Evolutionary conservation across 2,888 invertebrate species (phyloP).

Genomic region (Gasteruption jaculator): DNA sequence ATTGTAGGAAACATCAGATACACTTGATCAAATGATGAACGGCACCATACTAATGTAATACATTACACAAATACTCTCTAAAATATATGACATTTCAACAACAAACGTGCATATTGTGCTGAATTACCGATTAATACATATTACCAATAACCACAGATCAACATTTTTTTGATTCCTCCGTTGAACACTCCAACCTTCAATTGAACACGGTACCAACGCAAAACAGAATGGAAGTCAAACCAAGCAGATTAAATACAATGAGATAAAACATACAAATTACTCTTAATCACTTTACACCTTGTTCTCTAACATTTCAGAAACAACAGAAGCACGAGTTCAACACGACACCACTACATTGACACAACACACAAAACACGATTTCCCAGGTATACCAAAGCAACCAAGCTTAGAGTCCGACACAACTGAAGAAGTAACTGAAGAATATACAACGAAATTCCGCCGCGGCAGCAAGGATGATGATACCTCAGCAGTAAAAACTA

Average conservation of each 20-base stretch:
- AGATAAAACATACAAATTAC: slow-evolving; percentile 27
- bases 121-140: too few species aligned
- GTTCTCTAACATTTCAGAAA: slow-evolving; percentile 50
- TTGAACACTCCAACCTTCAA: too few species aligned
- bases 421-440: slow-evolving; percentile 43
- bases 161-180: too few species aligned
- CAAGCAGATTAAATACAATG: slow-evolving; percentile 25
- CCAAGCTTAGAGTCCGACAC: slow-evolving; percentile 40
- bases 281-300: slow-evolving; percentile 36
- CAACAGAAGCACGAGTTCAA: slow-evolving; percentile 44
- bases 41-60: too few species aligned
- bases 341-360: slow-evolving; percentile 40
- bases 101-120: too few species aligned
- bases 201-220: too few species aligned
- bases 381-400: slow-evolving; percentile 33
- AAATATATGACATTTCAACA: too few species aligned
- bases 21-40: too few species aligned
- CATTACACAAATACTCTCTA: too few species aligned
- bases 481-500: slow-evolving; percentile 43
- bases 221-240: slow-evolving; percentile 40
- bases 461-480: slow-evolving; percentile 38
- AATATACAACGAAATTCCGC: slow-evolving; percentile 46
- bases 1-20: too few species aligned
- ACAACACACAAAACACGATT: slow-evolving; percentile 43
- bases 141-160: too few species aligned